Evolutionary conservation across 2,888 invertebrate genomes (phyloP).

Genomic region (Melitaea athalia): DNA sequence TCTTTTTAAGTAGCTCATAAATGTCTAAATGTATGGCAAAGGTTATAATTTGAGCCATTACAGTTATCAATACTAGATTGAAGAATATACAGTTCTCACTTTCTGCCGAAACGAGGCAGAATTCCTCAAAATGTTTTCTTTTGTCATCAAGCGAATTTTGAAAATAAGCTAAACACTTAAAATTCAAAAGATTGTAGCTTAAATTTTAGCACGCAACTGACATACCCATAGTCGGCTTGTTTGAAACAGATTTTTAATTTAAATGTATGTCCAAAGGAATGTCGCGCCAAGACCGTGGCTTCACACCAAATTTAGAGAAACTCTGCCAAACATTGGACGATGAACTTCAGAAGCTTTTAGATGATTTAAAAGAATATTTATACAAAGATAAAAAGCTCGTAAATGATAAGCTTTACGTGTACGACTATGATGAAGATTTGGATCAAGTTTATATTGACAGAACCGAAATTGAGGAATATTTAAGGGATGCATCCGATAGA

Average conservation of each 20-base stretch:
- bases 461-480: slow-evolving; percentile 74
- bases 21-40: too few relatives aligned
- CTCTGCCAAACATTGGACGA: slow-evolving; percentile 85
- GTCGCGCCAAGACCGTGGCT: slow-evolving; percentile 91
- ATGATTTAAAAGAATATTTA: slow-evolving; percentile 87
- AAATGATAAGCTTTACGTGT: slow-evolving; percentile 55
- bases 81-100: too few relatives aligned
- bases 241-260: slow-evolving; percentile 5
- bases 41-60: too few relatives aligned
- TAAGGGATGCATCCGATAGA: slow-evolving; percentile 74
- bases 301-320: slow-evolving; percentile 87
- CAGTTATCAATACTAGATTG: too few relatives aligned
- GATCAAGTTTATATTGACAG: slow-evolving; percentile 75
- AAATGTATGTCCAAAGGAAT: slow-evolving; percentile 63
- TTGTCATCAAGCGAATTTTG: too few relatives aligned
- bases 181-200: too few relatives aligned
- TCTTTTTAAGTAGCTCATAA: too few relatives aligned
- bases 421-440: slow-evolving; percentile 66
- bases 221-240: background rate
- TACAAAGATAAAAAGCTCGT: slow-evolving; percentile 70
- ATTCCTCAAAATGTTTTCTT: too few relatives aligned
- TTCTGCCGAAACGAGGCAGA: too few relatives aligned
- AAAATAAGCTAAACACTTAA: too few relatives aligned
- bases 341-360: slow-evolving; percentile 83
- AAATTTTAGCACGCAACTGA: too few relatives aligned